These are phyloP conservation scores for Rhinogobio ventralis DNA, from an alignment of 2,797 vertebrate species.

Conservation along the genomic window DNA sequence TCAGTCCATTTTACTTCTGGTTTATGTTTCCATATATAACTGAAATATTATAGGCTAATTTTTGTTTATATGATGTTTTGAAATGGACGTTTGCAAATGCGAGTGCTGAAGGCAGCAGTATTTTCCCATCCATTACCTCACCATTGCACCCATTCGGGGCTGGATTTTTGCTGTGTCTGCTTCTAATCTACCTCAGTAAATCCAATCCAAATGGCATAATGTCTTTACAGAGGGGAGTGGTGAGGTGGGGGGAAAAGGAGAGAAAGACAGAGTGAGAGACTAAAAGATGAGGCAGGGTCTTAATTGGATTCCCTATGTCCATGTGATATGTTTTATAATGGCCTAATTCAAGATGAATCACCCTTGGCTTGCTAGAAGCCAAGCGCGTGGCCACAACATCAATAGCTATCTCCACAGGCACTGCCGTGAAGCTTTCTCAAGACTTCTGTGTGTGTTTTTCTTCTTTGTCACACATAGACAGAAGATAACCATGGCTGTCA, in stretches of 20 bases:
- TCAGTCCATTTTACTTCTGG: not conserved
- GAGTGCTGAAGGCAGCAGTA: slow-evolving; percentile 43
- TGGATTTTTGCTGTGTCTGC: slow-evolving; percentile 61
- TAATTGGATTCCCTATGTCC: slow-evolving; percentile 79
- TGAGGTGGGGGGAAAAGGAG: slow-evolving; percentile 44
- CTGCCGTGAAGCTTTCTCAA: slow-evolving; percentile 74
- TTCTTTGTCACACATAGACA: slow-evolving; percentile 73
- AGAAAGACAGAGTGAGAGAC: slow-evolving; percentile 60
- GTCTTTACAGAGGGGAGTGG: slow-evolving; percentile 73
- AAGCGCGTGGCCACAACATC: slow-evolving; percentile 70
- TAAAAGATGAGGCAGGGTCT: slow-evolving; percentile 67
- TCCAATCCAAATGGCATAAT: slow-evolving; percentile 82
- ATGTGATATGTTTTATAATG: slow-evolving; percentile 77
- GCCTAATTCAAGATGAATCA: slow-evolving; percentile 80
- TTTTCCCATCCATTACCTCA: slow-evolving; percentile 51
- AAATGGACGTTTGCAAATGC: slow-evolving; percentile 36
- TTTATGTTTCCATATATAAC: slow-evolving; percentile 39
- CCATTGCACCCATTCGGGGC: slow-evolving; percentile 61
- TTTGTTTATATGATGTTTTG: slow-evolving; percentile 32
- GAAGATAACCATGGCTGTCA: slow-evolving; percentile 77
- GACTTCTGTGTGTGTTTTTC: slow-evolving; percentile 73
- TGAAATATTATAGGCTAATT: slow-evolving; percentile 25
- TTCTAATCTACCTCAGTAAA: slow-evolving; percentile 77
- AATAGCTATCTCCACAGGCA: slow-evolving; percentile 72
- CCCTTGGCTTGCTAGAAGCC: slow-evolving; percentile 70